Percentiles rank a stretch among this genome's conserved stretches.
phyloP scores from a whole-genome alignment of 2,888 invertebrate genomes.

The Ormyrus pomaceus region DNA sequence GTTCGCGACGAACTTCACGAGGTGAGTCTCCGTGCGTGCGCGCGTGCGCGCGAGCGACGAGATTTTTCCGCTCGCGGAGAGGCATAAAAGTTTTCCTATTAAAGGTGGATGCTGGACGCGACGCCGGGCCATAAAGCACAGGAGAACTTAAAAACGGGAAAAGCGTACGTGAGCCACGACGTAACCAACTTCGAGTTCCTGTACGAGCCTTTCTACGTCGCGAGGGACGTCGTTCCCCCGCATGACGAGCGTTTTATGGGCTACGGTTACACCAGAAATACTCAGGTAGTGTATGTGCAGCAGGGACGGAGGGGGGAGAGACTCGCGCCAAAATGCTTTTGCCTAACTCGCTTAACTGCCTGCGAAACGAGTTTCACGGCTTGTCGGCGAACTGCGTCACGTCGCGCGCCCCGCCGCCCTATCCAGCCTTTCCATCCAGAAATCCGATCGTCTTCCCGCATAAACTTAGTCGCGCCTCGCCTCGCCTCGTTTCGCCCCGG shows the following conservation, averaged over 20 bases:
- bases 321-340: constrained; percentile 40
- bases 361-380: constrained; percentile 55
- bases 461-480: constrained; percentile 35
- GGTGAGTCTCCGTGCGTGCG: constrained; percentile 77
- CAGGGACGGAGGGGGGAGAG: background rate
- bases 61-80: constrained; percentile 13
- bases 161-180: constrained; percentile 88
- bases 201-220: constrained; percentile 95
- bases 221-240: constrained; percentile 86
- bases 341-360: constrained; percentile 54
- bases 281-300: constrained; percentile 81
- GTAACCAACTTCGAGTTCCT: constrained; percentile 88
- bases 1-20: constrained; percentile 92
- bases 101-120: constrained; percentile 69
- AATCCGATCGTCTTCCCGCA: constrained; percentile 48
- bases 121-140: constrained; percentile 65
- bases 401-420: background rate
- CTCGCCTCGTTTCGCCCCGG: background rate
- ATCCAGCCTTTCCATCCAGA: constrained; percentile 32
- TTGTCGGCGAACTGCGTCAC: constrained; percentile 45
- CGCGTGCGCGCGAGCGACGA: background rate
- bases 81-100: constrained; percentile 49
- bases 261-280: constrained; percentile 94
- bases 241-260: constrained; percentile 94
- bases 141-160: constrained; percentile 78